phyloP scores from a whole-genome alignment of 2,797 vertebrate genomes.

The Rhodeus uyekii region DNA sequence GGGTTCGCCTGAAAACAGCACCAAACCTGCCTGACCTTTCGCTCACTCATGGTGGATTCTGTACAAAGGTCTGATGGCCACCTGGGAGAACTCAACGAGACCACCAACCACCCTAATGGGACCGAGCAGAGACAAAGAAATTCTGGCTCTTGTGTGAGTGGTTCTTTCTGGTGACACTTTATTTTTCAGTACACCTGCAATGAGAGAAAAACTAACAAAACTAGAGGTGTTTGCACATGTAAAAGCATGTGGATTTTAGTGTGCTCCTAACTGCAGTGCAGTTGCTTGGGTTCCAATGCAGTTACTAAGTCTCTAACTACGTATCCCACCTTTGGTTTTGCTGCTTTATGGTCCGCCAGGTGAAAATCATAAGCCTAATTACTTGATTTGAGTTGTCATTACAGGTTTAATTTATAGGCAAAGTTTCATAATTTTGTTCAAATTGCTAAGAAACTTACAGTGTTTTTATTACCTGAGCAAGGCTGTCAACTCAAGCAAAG shows the following conservation, averaged over 20 bases:
- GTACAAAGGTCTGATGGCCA: constrained; percentile 38
- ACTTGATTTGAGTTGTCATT: background rate
- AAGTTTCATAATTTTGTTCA: background rate
- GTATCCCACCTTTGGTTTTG: background rate
- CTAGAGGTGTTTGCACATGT: background rate
- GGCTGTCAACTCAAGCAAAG: background rate
- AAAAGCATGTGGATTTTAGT: background rate
- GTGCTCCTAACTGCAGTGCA: background rate
- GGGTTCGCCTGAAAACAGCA: constrained; percentile 17
- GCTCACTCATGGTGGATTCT: constrained; percentile 3
- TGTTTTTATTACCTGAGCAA: background rate
- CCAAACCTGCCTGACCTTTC: constrained; percentile 41
- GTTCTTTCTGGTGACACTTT: constrained; percentile 1
- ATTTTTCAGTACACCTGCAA: background rate
- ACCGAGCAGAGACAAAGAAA: background rate
- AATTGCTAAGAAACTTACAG: background rate
- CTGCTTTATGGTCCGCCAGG: background rate
- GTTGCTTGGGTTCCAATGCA: no score
- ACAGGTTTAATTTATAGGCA: background rate
- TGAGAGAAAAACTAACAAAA: background rate
- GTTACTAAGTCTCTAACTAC: background rate
- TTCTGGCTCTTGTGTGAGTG: background rate
- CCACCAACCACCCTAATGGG: background rate
- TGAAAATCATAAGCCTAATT: background rate
- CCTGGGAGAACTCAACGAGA: constrained; percentile 34